Evolutionary conservation across 2,797 vertebrate genomes (phyloP).

Genomic region (Malacoctenus gilli): DNA sequence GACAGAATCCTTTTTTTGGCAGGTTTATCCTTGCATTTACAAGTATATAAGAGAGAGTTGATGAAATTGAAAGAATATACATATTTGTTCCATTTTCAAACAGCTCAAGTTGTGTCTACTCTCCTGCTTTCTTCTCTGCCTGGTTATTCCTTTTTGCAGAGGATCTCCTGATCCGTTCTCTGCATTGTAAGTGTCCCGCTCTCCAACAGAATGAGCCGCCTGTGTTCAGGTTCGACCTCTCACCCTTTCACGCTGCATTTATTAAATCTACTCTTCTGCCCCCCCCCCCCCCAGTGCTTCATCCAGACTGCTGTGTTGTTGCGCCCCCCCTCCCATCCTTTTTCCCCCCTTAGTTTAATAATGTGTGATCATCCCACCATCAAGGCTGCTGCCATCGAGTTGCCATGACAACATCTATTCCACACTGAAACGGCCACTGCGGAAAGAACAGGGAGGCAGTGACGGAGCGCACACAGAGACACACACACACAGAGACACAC

Average conservation of each 20-base stretch:
- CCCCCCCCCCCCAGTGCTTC: slow-evolving; percentile 21
- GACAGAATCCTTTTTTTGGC: no score
- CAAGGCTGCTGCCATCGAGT: slow-evolving; percentile 72
- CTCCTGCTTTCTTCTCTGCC: not conserved
- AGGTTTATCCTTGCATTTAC: no score
- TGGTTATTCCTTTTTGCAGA: not conserved
- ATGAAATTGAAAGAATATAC: not conserved
- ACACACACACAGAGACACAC: slow-evolving; percentile 1
- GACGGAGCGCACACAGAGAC: slow-evolving; percentile 16
- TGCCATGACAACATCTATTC: slow-evolving; percentile 75
- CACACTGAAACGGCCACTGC: slow-evolving; percentile 59
- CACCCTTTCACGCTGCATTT: not conserved
- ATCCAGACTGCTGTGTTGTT: slow-evolving; percentile 4
- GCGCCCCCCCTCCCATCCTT: slow-evolving; percentile 9
- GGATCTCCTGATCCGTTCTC: slow-evolving; percentile 17
- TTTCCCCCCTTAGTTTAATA: slow-evolving; percentile 60
- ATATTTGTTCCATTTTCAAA: not conserved
- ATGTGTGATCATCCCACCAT: slow-evolving; percentile 70
- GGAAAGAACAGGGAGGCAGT: slow-evolving; percentile 48
- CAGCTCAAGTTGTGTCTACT: not conserved
- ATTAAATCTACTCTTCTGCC: not conserved
- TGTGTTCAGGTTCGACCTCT: slow-evolving; percentile 20
- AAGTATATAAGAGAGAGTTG: not conserved
- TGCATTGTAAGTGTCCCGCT: not conserved
- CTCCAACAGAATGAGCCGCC: not conserved